These are phyloP conservation scores for Dilophus febrilis DNA, from an alignment of 2,888 invertebrate species.

Conservation along the genomic window DNA sequence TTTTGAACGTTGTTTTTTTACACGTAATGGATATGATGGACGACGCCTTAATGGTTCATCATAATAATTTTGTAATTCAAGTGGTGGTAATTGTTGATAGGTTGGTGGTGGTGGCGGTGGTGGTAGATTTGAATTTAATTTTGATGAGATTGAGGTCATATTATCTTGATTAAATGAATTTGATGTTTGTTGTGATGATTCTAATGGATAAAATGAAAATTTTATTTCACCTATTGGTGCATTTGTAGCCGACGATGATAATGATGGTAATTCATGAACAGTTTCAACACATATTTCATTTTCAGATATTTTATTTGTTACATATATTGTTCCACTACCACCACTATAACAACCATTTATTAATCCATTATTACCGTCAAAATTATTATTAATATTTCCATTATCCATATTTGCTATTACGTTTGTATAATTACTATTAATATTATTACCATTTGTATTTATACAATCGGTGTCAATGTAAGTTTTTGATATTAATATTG, in stretches of 20 bases:
- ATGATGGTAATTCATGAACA: neutral
- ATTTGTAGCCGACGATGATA: neutral
- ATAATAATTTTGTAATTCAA: neutral
- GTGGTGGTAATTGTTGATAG: too few relatives aligned
- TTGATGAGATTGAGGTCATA: neutral
- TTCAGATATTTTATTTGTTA: constrained; percentile 1
- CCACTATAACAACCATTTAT: too few relatives aligned
- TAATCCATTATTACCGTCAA: too few relatives aligned
- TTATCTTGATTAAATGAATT: neutral
- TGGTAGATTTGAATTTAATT: too few relatives aligned
- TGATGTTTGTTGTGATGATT: neutral
- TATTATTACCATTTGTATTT: constrained; percentile 15
- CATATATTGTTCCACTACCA: too few relatives aligned
- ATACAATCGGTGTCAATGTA: constrained; percentile 23
- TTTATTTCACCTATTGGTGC: neutral
- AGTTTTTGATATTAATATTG: constrained; percentile 27
- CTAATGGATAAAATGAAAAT: constrained; percentile 1
- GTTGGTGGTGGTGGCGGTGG: too few relatives aligned
- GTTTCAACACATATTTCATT: constrained; percentile 1
- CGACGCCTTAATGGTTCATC: neutral
- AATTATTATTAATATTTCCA: too few relatives aligned
- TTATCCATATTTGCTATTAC: neutral
- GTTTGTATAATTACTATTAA: constrained; percentile 3
- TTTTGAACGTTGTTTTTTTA: constrained; percentile 15
- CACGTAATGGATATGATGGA: too few relatives aligned